phyloP scores from a whole-genome alignment of 2,888 invertebrate genomes.

The Melieria omissa region DNA sequence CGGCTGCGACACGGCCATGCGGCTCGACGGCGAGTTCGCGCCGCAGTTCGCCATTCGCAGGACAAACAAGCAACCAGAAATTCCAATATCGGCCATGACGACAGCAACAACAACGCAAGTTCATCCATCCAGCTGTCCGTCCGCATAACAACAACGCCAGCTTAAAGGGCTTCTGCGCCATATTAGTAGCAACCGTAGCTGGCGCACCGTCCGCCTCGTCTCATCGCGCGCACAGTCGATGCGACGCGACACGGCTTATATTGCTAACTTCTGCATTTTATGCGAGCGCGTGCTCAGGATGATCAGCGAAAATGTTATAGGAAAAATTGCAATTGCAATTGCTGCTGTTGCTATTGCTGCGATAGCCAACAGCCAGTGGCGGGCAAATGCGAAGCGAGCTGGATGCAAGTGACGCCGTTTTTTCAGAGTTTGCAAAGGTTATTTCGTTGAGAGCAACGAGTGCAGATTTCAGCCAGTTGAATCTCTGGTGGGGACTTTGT shows the following conservation, averaged over 20 bases:
- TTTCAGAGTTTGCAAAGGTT: too few species aligned
- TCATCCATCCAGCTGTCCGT: neutral
- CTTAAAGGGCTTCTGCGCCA: slow-evolving; percentile 43
- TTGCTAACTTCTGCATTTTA: slow-evolving; percentile 47
- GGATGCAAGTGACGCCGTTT: too few species aligned
- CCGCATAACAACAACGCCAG: too few species aligned
- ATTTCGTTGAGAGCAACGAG: too few species aligned
- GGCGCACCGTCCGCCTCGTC: neutral
- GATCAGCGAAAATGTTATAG: slow-evolving; percentile 31
- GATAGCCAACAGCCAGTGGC: neutral
- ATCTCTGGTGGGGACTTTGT: too few species aligned
- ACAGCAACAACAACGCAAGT: slow-evolving; percentile 34
- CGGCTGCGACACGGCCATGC: neutral
- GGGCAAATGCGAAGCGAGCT: neutral
- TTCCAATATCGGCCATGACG: slow-evolving; percentile 19
- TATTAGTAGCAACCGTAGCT: slow-evolving; percentile 42
- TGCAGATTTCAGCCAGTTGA: too few species aligned
- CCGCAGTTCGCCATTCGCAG: too few species aligned
- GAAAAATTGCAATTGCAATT: too few species aligned
- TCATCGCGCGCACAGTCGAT: neutral
- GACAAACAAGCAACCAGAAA: slow-evolving; percentile 37
- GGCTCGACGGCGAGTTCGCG: too few species aligned
- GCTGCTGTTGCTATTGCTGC: neutral
- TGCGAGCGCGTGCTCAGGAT: slow-evolving; percentile 53
- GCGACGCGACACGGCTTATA: neutral